These are phyloP conservation scores for Latrodectus geometricus DNA, from an alignment of 1,140 invertebrate species.

Conservation along the genomic window DNA sequence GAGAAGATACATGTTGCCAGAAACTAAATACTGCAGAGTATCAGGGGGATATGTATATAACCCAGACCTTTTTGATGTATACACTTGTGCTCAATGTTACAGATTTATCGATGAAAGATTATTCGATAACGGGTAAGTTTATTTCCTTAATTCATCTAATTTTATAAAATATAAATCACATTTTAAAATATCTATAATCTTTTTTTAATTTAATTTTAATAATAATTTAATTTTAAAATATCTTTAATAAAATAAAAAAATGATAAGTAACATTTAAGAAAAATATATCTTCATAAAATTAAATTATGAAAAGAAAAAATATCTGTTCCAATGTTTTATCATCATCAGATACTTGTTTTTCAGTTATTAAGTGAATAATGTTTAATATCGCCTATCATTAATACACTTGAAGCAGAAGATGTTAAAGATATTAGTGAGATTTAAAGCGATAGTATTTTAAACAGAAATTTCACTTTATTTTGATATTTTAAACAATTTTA, in stretches of 20 bases:
- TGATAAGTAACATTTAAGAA: too few species aligned
- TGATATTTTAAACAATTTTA: too few species aligned
- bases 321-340: background rate
- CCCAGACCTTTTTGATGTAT: background rate
- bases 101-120: conserved; percentile 35
- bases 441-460: background rate
- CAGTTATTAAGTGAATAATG: background rate
- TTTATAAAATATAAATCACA: background rate
- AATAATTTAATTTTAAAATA: too few species aligned
- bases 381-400: background rate
- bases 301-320: background rate
- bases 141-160: background rate
- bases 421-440: background rate
- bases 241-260: too few species aligned
- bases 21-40: conserved; percentile 11
- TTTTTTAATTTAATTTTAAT: too few species aligned
- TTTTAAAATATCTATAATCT: background rate
- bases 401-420: background rate
- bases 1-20: background rate
- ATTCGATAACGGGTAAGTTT: conserved; percentile 38
- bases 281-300: background rate
- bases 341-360: background rate
- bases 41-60: conserved; percentile 5
- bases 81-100: conserved; percentile 44
- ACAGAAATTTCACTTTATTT: background rate